These are phyloP conservation scores for Elysia crispata DNA, from an alignment of 2,888 invertebrate species.

Conservation along the genomic window DNA sequence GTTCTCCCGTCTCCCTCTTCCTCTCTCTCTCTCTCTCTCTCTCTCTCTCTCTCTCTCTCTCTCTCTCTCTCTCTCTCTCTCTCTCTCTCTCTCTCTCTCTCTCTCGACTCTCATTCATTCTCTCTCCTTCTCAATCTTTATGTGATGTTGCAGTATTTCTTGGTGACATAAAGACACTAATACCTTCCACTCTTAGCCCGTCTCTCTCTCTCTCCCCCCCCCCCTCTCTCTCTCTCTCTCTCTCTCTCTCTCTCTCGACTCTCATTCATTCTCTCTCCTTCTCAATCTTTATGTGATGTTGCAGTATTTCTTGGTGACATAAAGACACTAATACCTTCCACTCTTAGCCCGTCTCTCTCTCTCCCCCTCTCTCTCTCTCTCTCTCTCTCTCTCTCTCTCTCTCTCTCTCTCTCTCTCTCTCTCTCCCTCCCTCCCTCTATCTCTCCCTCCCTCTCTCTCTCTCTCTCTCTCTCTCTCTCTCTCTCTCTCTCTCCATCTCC, in stretches of 20 bases:
- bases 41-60: conserved; percentile 38
- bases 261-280: not conserved
- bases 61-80: conserved; percentile 41
- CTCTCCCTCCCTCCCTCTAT: not conserved
- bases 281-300: no score
- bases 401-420: not conserved
- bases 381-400: conserved; percentile 24
- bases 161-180: no score
- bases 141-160: no score
- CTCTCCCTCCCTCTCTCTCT: no score
- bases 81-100: conserved; percentile 22
- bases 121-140: not conserved
- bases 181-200: not conserved
- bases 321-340: no score
- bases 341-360: conserved; percentile 32
- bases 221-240: conserved; percentile 33
- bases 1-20: no score
- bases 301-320: no score
- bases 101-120: not conserved
- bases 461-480: no score
- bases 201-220: conserved; percentile 39
- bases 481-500: no score
- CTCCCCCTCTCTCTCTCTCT: conserved; percentile 38
- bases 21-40: not conserved
- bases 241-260: not conserved